Conservation (phyloP, 2,113 vertebrate genomes). For the Anthoscopus minutus region DNA sequence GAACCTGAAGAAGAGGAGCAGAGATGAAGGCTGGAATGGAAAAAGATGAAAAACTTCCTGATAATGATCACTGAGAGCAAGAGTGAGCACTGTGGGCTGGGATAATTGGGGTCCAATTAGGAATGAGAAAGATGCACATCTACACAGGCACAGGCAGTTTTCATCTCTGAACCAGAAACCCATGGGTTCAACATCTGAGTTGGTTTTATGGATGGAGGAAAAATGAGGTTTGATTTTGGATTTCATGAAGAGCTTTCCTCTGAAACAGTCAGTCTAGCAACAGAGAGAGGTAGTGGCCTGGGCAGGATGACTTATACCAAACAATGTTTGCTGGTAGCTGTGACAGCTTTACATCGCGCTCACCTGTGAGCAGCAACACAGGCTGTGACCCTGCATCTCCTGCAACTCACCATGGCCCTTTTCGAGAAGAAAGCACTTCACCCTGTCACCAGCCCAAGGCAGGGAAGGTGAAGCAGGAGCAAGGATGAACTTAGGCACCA, state of each 20-base stretch:
- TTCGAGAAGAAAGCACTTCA: neutral
- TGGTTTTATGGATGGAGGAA: neutral
- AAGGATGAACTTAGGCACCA: accelerated
- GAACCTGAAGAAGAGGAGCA: neutral
- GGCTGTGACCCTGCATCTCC: neutral
- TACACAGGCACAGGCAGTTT: neutral
- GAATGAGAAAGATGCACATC: neutral
- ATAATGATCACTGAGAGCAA: neutral
- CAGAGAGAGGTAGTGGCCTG: neutral
- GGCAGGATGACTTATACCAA: neutral
- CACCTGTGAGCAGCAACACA: accelerated
- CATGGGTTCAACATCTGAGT: neutral
- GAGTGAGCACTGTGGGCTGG: neutral
- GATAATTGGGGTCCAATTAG: neutral
- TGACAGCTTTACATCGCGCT: neutral
- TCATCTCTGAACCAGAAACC: neutral
- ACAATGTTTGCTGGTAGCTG: accelerated
- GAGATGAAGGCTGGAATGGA: neutral
- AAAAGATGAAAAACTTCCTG: neutral
- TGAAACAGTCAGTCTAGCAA: neutral
- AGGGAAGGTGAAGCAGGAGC: neutral
- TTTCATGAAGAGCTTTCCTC: neutral
- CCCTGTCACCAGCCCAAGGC: neutral
- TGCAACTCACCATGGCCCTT: neutral
- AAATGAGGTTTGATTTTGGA: neutral